Evolutionary conservation across 2,888 invertebrate species (phyloP), one percentile per base, ranked within the genome.

Genomic region (Clepsis dumicolana): DNA sequence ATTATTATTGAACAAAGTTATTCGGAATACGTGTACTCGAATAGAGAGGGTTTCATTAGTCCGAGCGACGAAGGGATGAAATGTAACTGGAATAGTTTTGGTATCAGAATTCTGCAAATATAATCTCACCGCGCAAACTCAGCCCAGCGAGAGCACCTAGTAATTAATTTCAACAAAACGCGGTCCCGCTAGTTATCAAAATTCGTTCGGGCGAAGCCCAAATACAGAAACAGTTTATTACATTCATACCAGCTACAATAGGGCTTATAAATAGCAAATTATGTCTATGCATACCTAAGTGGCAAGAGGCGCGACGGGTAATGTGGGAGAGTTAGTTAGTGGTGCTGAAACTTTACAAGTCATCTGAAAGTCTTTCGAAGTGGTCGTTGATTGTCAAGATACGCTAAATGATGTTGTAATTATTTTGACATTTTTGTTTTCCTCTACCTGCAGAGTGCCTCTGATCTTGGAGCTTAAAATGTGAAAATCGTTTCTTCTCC

Each of bases 21-120:
- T 25, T 16, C 44, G 3, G 14, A 60, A 29, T 48, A 29, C 27
- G 38, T 52, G 52, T 52, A 41, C 53, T 12, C 8, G 38, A 63
- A 50, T 61, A 50, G 14, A 50, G 48, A 50, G 25, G 62, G 62
- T 62, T 63, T 63, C 62, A 63, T 63, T 53, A 62, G 62, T 38
- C 44, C 35, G 16, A 21, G 24, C 24, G 35, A 21, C 24, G 35
- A n/a, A 62, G 52, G 16, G 25, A 53, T 52, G 52, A 25, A 62
- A 56, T 63, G 25, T 41, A 53, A 53, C 63, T 60, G 38, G 38
- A 53, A 53, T 53, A 53, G 63, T 53, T 53, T 63, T 53, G 38
- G 27, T 63, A 63, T 63, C 53, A 35, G 8, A 56, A 56, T 56
- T 32, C 32, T 35, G 56, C 18, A 56, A 56, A 56, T 56, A 21